Base-by-base conservation (phyloP, 2,797 vertebrate species). In the Chrosomus eos region DNA sequence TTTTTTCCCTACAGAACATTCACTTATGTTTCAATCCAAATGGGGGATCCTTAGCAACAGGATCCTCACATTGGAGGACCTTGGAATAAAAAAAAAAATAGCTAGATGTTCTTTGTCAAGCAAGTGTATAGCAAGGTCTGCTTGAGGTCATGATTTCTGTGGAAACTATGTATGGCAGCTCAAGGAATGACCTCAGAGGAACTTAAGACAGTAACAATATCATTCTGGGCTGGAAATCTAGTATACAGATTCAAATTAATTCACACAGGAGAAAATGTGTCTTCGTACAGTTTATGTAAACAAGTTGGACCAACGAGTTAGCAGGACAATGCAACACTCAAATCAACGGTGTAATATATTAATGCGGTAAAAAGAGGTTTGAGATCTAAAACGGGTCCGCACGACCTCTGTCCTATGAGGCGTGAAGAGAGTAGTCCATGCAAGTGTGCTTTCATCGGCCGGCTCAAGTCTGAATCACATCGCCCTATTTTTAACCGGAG, bases 401-500 rank as follows among this genome's bases (percentile, higher is more conserved):
- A 26, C 23, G 55, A 79, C 60, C 43, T 70, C 7, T 62, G 86
- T 60, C 23, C 71, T 51, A 71, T 64, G 60, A 43, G 48, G 73
- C 26, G 36, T 68, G n/a, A 51, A 70, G 14, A 33, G 26, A 68
- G 60, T 13, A n/a, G 13, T 21, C 71, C 71, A n/a, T 66, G 73
- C 9, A 38, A 81, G 82, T 21, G 62, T 81, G 72, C 78, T 64
- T 64, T 76, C 43, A 66, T 80, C 60, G 55, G 19, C n/a, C 74
- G 33, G 74, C 14, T 53, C 72, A 75, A 82, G 28, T 79, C 70
- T 76, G 48, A 77, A n/a, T n/a, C n/a, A n/a, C 80, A 60, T 87
- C 72, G 75, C 73, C 72, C 87, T 87, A 89, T 89, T 89, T 88
- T 87, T 85, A 87, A 85, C 85, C 48, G 43, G 82, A 62, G 85